phyloP scores from a whole-genome alignment of 2,113 vertebrate species.

The Odocoileus virginianus region DNA sequence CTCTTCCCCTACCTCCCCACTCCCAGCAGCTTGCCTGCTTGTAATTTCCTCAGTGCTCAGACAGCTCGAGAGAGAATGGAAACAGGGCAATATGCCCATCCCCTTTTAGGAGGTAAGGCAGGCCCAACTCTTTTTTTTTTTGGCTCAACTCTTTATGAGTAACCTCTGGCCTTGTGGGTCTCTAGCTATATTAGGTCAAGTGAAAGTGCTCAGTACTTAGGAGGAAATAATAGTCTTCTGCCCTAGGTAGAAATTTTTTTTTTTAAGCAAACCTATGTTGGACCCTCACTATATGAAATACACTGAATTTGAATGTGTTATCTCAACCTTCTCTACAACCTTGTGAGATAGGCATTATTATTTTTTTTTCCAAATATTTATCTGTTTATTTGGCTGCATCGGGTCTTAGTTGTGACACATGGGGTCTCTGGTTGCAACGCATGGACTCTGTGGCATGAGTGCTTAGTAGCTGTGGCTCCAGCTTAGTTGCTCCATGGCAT shows the following conservation, averaged over 20 bases:
- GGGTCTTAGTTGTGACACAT: neutral
- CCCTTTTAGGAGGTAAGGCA: slow-evolving; percentile 14
- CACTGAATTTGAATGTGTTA: neutral
- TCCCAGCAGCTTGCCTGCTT: neutral
- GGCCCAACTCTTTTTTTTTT: neutral
- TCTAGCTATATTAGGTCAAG: slow-evolving; percentile 30
- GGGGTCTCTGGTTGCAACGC: neutral
- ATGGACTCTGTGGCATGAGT: neutral
- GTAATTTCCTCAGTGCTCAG: slow-evolving; percentile 45
- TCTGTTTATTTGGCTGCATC: neutral
- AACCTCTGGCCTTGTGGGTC: neutral
- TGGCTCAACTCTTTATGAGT: neutral
- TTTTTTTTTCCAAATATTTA: neutral
- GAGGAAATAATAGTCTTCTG: neutral
- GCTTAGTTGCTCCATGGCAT: neutral
- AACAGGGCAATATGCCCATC: slow-evolving; percentile 43
- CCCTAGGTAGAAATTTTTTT: neutral
- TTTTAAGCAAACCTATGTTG: neutral
- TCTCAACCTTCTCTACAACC: neutral
- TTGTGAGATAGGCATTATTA: neutral
- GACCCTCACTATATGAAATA: neutral
- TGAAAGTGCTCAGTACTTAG: slow-evolving; percentile 20
- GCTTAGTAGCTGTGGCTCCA: neutral
- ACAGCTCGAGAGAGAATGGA: slow-evolving; percentile 34
- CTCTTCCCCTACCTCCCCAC: neutral